Base-by-base conservation (phyloP, 2,888 invertebrate genomes). In the Dermolepida albohirtum region DNA sequence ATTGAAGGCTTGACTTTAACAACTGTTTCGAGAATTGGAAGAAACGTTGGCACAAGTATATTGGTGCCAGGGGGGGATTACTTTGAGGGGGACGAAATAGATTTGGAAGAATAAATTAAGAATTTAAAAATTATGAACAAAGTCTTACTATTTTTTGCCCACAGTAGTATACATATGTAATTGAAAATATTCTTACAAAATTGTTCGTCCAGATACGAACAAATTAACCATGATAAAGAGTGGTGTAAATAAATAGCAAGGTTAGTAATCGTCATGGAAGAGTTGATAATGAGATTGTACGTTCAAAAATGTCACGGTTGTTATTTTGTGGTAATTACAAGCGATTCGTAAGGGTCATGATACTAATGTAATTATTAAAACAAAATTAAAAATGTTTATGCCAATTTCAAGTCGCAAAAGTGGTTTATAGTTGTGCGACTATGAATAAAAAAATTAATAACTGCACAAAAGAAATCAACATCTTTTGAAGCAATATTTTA, bases 281-380 rank as follows among this genome's bases (percentile, higher is more conserved):
- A 11, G n/a, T 40, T 34, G 14, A 34, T 27, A 14, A 29, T 49
- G 47, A 27, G 17, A 41, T 62, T 12, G 16, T 55, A 41, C 6
- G 14, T 16, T 62, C 6, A 62, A 62, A 62, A 62, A 49, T 62
- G 59, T 62, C 59, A 62, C 47, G 59, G 59, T 62, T 62, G 44
- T 11, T 49, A 8, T 34, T 47, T 47, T 34, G 47, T 47, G 12
- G 43, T 47, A 62, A 62, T 62, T 62, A 62, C 14, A n/a, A 17
- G 11, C 29, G 14, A 44, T 44, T 59, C 44, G 27, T 7, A 7
- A 47, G 29, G 39, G 47, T 62, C 27, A 44, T 34, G 12, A 47
- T 12, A 14, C 29, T 47, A 47, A 34, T 62, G 16, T 62, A 49
- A 47, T 62, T 62, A 62, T 62, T 62, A 11, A 16, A 29, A 7